phyloP scores from a whole-genome alignment of 1,140 invertebrate species.

The Globodera ellingtonae region DNA sequence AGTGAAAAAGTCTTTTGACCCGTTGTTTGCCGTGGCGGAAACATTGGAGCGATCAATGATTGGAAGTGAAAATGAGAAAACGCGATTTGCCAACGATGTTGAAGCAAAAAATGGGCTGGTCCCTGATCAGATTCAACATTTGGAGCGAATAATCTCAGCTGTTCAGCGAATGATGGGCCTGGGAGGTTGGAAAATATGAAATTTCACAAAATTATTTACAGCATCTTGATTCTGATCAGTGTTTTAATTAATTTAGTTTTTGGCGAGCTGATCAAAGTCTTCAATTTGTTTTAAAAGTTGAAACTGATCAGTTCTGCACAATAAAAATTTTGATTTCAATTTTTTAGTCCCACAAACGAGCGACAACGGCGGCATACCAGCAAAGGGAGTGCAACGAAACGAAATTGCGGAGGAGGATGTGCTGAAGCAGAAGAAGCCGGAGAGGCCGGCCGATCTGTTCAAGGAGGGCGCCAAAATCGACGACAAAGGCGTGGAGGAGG shows the following conservation, averaged over 20 bases:
- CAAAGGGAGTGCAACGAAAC: not conserved
- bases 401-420: not conserved
- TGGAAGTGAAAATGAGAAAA: slow-evolving; percentile 7
- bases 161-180: slow-evolving; percentile 44
- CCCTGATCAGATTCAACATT: slow-evolving; percentile 31
- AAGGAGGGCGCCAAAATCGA: not conserved
- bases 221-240: too few relatives aligned
- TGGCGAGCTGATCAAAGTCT: too few relatives aligned
- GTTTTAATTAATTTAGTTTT: too few relatives aligned
- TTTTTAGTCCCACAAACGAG: too few relatives aligned
- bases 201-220: too few relatives aligned
- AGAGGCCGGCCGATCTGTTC: not conserved
- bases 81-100: not conserved
- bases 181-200: not conserved
- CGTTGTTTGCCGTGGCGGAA: slow-evolving; percentile 15
- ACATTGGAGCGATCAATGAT: slow-evolving; percentile 24
- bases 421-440: not conserved
- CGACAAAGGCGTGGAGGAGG: not conserved
- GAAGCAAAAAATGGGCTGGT: slow-evolving; percentile 8
- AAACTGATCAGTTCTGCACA: too few relatives aligned
- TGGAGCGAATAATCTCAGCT: slow-evolving; percentile 47
- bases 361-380: not conserved
- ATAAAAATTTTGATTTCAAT: too few relatives aligned
- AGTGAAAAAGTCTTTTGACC: slow-evolving; percentile 3
- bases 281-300: too few relatives aligned